These are phyloP conservation scores for Corapipo altera DNA, from an alignment of 2,113 vertebrate genomes.

Conservation along the genomic window DNA sequence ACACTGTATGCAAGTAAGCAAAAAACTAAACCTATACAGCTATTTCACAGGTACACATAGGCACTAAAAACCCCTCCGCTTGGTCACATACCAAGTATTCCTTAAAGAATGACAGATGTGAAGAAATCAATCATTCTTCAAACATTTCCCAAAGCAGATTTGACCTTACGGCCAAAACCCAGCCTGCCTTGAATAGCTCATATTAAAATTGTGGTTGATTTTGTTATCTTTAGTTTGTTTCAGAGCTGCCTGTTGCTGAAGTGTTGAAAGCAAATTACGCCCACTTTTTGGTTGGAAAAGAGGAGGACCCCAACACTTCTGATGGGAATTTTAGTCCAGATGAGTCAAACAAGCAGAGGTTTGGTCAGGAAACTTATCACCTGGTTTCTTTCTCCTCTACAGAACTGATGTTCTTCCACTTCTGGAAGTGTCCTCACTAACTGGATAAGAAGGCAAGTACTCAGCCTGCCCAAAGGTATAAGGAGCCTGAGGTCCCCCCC, in stretches of 20 bases:
- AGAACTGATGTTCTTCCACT: background rate
- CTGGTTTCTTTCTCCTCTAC: background rate
- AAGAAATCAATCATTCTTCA: background rate
- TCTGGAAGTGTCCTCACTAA: background rate
- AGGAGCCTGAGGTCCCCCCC: fast-evolving
- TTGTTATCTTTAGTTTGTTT: background rate
- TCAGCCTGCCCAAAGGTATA: background rate
- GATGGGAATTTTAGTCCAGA: background rate
- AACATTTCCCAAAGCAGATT: background rate
- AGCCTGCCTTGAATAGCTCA: background rate
- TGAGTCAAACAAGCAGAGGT: background rate
- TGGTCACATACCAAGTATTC: background rate
- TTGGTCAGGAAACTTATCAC: background rate
- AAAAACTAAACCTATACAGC: background rate
- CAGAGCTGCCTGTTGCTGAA: background rate
- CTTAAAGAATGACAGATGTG: background rate
- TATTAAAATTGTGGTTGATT: background rate
- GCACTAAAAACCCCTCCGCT: background rate
- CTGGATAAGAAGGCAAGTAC: fast-evolving
- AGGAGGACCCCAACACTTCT: background rate
- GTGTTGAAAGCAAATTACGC: background rate
- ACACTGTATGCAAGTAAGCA: fast-evolving
- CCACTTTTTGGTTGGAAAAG: background rate
- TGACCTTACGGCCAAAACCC: background rate
- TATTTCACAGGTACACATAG: background rate